A percentile compares a stretch with the other conserved stretches of the same genome.
These are phyloP conservation scores for Ladona fulva DNA, from an alignment of 1,140 invertebrate genomes.

Conservation along the genomic window DNA sequence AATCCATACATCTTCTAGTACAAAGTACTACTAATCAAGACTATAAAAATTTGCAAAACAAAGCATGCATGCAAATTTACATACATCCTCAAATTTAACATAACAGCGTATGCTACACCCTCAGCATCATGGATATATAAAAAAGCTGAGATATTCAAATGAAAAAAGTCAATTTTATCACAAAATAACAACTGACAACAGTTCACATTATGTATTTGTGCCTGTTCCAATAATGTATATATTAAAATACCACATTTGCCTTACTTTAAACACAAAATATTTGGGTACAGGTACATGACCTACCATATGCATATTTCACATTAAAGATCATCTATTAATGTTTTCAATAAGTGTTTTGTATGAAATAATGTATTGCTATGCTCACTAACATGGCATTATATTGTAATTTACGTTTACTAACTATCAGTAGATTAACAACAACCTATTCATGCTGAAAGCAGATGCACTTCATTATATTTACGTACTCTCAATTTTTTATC, in stretches of 20 bases:
- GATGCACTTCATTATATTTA: too few relatives aligned
- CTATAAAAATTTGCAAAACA: slow-evolving; percentile 10
- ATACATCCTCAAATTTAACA: background rate
- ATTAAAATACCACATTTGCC: slow-evolving; percentile 1
- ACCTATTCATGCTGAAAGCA: too few relatives aligned
- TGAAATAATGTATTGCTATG: too few relatives aligned
- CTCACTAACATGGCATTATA: too few relatives aligned
- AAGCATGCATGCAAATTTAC: background rate
- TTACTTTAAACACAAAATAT: background rate
- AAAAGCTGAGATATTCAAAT: background rate
- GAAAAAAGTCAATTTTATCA: background rate
- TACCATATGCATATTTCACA: too few relatives aligned
- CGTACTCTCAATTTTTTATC: too few relatives aligned
- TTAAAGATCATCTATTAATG: too few relatives aligned
- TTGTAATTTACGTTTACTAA: too few relatives aligned
- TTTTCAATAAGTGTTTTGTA: too few relatives aligned
- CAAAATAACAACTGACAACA: background rate
- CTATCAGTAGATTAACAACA: too few relatives aligned
- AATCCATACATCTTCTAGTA: background rate
- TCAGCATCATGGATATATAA: background rate
- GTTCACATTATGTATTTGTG: background rate
- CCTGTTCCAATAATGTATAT: background rate
- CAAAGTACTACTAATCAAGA: background rate
- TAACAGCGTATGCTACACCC: background rate
- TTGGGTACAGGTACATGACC: too few relatives aligned